A percentile compares a stretch with the other conserved stretches of the same genome.
phyloP scores from a whole-genome alignment of 2,797 vertebrate genomes.

The Allobates femoralis region DNA sequence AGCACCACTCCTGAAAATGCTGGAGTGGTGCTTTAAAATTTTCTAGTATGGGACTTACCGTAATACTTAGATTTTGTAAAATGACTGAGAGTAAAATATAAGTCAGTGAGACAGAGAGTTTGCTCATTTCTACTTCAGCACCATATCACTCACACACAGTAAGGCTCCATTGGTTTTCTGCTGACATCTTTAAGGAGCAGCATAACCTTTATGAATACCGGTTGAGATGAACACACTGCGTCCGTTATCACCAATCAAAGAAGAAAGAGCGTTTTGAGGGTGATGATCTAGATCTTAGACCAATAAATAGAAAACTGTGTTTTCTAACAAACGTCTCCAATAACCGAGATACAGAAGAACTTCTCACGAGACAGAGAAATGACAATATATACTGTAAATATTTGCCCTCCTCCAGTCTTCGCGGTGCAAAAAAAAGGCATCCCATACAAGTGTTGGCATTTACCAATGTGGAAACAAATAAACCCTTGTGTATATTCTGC shows the following conservation, averaged over 20 bases:
- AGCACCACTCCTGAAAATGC: too few relatives aligned
- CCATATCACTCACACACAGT: neutral
- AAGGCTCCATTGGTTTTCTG: neutral
- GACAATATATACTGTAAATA: neutral
- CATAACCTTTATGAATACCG: too few relatives aligned
- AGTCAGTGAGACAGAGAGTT: neutral
- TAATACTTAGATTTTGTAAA: neutral
- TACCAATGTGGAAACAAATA: constrained; percentile 10
- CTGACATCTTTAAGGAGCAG: neutral
- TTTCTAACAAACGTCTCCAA: neutral
- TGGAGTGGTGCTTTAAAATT: too few relatives aligned
- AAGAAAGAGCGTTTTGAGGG: too few relatives aligned
- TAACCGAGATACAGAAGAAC: neutral
- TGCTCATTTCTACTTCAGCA: neutral
- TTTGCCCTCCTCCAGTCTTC: neutral
- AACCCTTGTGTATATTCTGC: constrained; percentile 9
- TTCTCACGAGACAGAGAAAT: neutral
- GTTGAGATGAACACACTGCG: too few relatives aligned
- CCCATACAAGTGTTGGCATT: neutral
- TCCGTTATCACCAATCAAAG: too few relatives aligned
- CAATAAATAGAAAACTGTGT: neutral
- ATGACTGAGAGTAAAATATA: neutral
- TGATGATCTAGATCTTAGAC: neutral
- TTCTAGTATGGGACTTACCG: too few relatives aligned
- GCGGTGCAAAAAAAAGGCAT: neutral